Percentiles rank a stretch among this genome's conserved stretches.
Evolutionary conservation across 2,888 invertebrate genomes (phyloP).

Genomic region (Tipula lateralis): DNA sequence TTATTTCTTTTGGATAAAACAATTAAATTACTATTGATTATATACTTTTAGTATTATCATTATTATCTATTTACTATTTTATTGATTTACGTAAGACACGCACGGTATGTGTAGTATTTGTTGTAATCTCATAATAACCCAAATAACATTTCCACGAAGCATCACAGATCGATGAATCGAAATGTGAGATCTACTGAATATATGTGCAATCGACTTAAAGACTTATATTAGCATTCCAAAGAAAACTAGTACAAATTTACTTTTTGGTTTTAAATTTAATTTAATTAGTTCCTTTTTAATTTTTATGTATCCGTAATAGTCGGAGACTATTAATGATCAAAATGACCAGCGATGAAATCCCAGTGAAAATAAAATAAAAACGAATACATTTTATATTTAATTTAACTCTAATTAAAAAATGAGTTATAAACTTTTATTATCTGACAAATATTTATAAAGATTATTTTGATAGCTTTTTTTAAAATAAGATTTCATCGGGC

Average conservation of each 20-base stretch:
- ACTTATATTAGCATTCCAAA: background rate
- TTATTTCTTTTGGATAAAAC: background rate
- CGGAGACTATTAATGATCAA: too few species aligned
- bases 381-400: background rate
- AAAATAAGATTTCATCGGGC: background rate
- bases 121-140: background rate
- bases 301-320: background rate
- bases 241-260: background rate
- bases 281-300: background rate
- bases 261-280: background rate
- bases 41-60: background rate
- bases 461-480: background rate
- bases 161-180: background rate
- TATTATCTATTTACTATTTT: background rate
- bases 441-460: conserved; percentile 19
- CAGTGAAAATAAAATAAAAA: background rate
- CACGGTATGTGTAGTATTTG: background rate
- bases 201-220: background rate
- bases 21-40: background rate
- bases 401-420: conserved; percentile 24
- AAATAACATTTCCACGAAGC: background rate
- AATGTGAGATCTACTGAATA: background rate
- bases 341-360: background rate
- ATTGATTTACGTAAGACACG: background rate
- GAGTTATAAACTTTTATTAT: conserved; percentile 19